A percentile compares a stretch with the other conserved stretches of the same genome.
These are phyloP conservation scores for Daubentonia madagascariensis DNA, from an alignment of 2,113 vertebrate genomes.

Conservation along the genomic window DNA sequence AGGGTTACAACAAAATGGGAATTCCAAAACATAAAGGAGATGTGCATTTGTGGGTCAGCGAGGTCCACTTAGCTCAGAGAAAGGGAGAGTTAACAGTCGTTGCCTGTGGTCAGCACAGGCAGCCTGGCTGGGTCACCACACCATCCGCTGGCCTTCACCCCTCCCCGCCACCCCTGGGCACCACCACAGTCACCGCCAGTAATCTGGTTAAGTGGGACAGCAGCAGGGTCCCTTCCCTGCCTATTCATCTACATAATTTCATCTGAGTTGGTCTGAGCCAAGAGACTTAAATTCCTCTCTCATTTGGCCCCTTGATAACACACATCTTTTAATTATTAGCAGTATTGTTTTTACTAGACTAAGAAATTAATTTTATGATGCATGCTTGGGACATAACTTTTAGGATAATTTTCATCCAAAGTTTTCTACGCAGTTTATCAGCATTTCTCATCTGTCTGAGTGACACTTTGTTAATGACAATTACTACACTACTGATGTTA, in stretches of 20 bases:
- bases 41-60: fast-evolving
- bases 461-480: background rate
- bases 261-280: background rate
- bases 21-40: too few species aligned
- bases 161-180: background rate
- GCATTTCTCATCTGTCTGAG: fast-evolving
- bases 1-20: background rate
- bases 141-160: background rate
- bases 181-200: background rate
- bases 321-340: background rate
- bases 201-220: background rate
- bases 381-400: background rate
- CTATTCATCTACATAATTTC: background rate
- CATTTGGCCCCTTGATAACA: background rate
- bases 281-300: background rate
- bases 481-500: too few species aligned
- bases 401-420: background rate
- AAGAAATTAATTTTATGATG: background rate
- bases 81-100: fast-evolving
- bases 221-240: background rate
- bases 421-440: background rate
- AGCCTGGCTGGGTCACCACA: background rate
- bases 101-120: background rate
- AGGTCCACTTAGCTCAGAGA: background rate
- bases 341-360: background rate